phyloP scores from a whole-genome alignment of 2,888 invertebrate genomes.

The Rhagophthalmus giganteus region DNA sequence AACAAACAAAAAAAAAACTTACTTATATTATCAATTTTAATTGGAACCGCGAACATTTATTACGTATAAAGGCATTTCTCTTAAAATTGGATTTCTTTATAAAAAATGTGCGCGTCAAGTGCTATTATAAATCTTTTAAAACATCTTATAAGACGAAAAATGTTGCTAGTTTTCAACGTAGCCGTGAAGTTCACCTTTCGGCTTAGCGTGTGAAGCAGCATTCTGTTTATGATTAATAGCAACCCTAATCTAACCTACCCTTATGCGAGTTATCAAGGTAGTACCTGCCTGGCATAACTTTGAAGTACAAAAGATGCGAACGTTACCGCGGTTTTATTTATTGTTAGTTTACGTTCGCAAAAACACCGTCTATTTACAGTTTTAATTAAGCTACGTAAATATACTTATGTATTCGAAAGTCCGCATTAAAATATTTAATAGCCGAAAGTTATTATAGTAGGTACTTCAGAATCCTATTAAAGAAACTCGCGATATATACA shows the following conservation, averaged over 20 bases:
- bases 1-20: neutral
- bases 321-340: too few relatives aligned
- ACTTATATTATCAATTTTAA: too few relatives aligned
- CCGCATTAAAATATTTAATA: conserved; percentile 8
- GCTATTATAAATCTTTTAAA: conserved; percentile 27
- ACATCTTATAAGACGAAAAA: conserved; percentile 21
- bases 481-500: conserved; percentile 38
- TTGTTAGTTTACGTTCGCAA: too few relatives aligned
- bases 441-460: conserved; percentile 26
- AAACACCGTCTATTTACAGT: too few relatives aligned
- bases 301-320: too few relatives aligned
- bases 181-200: conserved; percentile 33
- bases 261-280: conserved; percentile 9
- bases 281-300: too few relatives aligned
- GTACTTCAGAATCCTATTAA: conserved; percentile 39
- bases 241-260: conserved; percentile 26
- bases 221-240: conserved; percentile 32
- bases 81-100: neutral
- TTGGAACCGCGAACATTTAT: too few relatives aligned
- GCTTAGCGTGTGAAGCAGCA: conserved; percentile 32
- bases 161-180: conserved; percentile 20
- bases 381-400: too few relatives aligned
- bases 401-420: too few relatives aligned
- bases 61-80: too few relatives aligned
- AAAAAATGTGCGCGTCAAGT: conserved; percentile 1